Evolutionary conservation across 2,888 invertebrate species (phyloP).

Genomic region (Troides helena): DNA sequence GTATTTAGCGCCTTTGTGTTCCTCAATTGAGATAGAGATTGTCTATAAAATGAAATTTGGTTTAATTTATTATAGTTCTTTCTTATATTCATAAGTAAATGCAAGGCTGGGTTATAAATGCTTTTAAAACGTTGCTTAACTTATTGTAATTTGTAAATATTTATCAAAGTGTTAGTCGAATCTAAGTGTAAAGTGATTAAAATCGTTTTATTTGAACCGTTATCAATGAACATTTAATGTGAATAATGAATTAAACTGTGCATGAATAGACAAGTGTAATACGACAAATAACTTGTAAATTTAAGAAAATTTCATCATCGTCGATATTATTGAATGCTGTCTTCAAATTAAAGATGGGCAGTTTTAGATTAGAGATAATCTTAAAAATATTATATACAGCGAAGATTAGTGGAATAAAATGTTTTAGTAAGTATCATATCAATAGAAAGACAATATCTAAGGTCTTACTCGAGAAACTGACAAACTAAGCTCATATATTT

Average conservation of each 20-base stretch:
- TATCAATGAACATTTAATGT: too few relatives aligned
- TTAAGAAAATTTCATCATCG: too few relatives aligned
- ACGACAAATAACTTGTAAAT: too few relatives aligned
- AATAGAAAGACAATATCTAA: neutral
- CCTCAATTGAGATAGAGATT: neutral
- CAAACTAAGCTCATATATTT: conserved; percentile 1
- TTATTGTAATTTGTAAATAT: neutral
- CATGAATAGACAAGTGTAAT: too few relatives aligned
- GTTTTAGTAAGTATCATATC: neutral
- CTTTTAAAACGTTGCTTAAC: conserved; percentile 1
- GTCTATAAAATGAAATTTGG: too few relatives aligned
- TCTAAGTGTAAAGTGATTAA: too few relatives aligned
- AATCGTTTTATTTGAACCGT: too few relatives aligned
- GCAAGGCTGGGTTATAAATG: neutral
- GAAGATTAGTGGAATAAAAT: neutral
- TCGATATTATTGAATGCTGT: too few relatives aligned
- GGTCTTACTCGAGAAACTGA: neutral
- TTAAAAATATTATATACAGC: neutral
- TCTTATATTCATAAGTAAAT: neutral
- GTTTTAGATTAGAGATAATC: too few relatives aligned
- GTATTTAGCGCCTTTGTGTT: neutral
- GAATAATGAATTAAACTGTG: too few relatives aligned
- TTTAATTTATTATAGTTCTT: neutral
- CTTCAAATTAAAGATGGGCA: too few relatives aligned
- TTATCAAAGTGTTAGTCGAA: neutral